Evolutionary conservation across 2,113 vertebrate species (phyloP), one percentile per base, ranked within the genome.

Genomic region (human (Homo sapiens)): DNA sequence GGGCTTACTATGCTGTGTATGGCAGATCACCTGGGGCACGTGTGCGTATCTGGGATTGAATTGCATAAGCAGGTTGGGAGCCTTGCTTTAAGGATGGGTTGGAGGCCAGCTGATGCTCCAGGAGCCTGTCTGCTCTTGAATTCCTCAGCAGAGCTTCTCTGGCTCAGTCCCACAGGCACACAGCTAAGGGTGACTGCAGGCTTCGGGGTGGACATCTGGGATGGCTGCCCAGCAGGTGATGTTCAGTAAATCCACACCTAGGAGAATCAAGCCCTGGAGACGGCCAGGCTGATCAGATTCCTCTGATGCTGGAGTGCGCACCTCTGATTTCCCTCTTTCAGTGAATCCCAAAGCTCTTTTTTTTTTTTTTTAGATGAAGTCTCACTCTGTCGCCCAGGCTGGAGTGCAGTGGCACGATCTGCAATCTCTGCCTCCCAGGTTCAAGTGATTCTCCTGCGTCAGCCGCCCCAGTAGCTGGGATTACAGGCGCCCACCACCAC

Each of bases 191-290:
- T 95, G 88, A 82, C 45, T 86, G 38, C 40, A 90, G 83, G 89
- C 40, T 27, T 18, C 32, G 97, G 78, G 23, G 23, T 0, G 2
- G 68, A 35, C 73, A 79, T 85, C 18, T 97, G 64, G 52, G 84
- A 70, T 91, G 90, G 79, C 88, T 94, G 96, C 90, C 96, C 97
- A 2, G 35, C 59, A 84, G 55, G 90, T 82, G 87, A 73, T 72
- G 96, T 98, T 93, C 96, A 93, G 89, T 93, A 94, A 83, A 93
- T 86, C 80, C 75, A 59, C 35, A 81, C 85, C 72, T 48, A 35
- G 7, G 79, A 27, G 38, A 89, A 93, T 92, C 68, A 96, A 96
- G 97, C 82, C 95, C 87, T 94, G 89, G 80, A 85, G 96, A 90
- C 79, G 48, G 6, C 25, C 50, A 79, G 38, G 85, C 89, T 94